Evolutionary conservation across 2,888 invertebrate genomes (phyloP), one percentile per base, ranked within the genome.

Genomic region (Conistra vaccinii): DNA sequence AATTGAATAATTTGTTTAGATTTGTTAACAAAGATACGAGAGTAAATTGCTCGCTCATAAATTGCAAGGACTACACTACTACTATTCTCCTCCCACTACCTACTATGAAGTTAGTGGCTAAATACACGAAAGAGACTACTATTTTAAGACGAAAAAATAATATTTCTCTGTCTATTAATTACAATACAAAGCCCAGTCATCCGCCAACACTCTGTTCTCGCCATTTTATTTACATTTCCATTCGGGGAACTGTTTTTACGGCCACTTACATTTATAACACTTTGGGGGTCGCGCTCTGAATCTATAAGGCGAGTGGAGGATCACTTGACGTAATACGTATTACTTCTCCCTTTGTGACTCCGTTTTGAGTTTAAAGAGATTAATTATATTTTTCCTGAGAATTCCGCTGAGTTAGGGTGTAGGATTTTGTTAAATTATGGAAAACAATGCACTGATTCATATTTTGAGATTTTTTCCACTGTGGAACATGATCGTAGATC

Each of bases 231-330:
- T 85, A 80, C 85, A 85, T 85, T 83, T 77, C 48, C 76, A 83
- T 86, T 86, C 79, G 69, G 53, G 55, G 66, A 80, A 82, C 83
- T 80, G 83, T 87, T 86, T 84, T 87, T 84, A 87, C 85, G 78
- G 84, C 63, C 84, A 85, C 87, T 87, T 87, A 87, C 84, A 84
- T 87, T 87, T 87, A 87, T 87, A 87, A 85, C 81, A 85, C 83
- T 87, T 73, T 78, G 80, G 80, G 76, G 80, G 78, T 76, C 82
- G 84, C 79, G 78, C 75, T 79, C 61, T 77, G 87, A 87, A 87
- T 87, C 87, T 80, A 81, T 87, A 87, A 83, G 78, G 76, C 76
- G 65, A 83, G 73, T 77, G 65, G 74, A 85, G 76, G 55, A 78
- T 60, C 84, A 81, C 83, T 87, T 81, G 85, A 84, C 79, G 73